Conservation (phyloP, 2,797 vertebrate species). For the Sebastes dallii region DNA sequence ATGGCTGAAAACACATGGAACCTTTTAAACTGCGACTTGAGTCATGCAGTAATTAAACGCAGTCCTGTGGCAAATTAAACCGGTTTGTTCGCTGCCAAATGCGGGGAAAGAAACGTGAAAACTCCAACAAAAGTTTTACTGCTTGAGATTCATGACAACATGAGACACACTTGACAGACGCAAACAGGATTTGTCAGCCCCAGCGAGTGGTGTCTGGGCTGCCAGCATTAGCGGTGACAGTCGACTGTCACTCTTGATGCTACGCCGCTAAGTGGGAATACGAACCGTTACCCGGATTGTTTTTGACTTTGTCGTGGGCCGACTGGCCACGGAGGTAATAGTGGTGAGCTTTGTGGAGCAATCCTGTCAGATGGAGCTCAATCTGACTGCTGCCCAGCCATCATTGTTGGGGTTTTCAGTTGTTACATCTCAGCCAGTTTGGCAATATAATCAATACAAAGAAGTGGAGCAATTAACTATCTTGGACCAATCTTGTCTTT, state of each 20-base stretch:
- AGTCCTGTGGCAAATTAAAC: slow-evolving; percentile 47
- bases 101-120: slow-evolving; percentile 14
- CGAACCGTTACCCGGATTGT: slow-evolving; percentile 73
- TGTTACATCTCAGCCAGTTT: background rate
- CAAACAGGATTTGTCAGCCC: slow-evolving; percentile 72
- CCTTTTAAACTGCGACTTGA: slow-evolving; percentile 38
- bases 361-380: slow-evolving; percentile 1
- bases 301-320: slow-evolving; percentile 67
- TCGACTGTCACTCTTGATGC: slow-evolving; percentile 68
- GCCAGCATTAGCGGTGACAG: slow-evolving; percentile 69
- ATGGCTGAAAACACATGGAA: slow-evolving; percentile 35
- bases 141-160: slow-evolving; percentile 48
- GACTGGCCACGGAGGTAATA: slow-evolving; percentile 25
- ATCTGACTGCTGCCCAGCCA: background rate
- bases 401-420: background rate
- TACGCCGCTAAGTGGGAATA: slow-evolving; percentile 69
- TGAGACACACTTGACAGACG: slow-evolving; percentile 56
- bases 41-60: slow-evolving; percentile 45
- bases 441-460: background rate
- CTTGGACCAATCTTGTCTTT: background rate
- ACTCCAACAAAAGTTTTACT: slow-evolving; percentile 51
- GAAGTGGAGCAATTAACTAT: background rate
- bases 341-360: slow-evolving; percentile 21
- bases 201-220: slow-evolving; percentile 57
- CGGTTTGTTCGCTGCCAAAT: slow-evolving; percentile 12